Evolutionary conservation across 2,113 vertebrate genomes (phyloP), one percentile per base, ranked within the genome.

Genomic region (Illadopsis cleaveri): DNA sequence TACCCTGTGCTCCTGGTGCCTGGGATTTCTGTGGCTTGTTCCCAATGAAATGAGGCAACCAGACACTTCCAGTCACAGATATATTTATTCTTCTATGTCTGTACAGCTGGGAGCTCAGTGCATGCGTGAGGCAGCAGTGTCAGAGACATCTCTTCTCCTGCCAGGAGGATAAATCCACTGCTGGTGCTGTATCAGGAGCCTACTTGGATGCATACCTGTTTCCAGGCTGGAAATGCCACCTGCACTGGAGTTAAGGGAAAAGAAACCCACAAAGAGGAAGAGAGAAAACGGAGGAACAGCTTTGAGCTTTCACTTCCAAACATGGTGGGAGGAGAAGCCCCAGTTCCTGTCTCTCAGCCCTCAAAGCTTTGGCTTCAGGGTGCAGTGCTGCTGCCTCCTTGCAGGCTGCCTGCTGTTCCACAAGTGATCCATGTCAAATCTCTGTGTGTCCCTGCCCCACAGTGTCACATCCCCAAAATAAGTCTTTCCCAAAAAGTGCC

Each of bases 81-180:
- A 96, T 71, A 47, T 96, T 96, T 95, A 96, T 95, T 96, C 89
- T 92, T 91, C 89, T 69, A 73, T 31, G 61, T 90, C 83, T 94
- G 85, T 97, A 92, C 96, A 96, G 75, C 89, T 58, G 66, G 81
- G 86, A 93, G 83, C 44, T 94, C 95, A 92, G 93, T 25, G 83
- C 89, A 95, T 96, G 90, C 89, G 80, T 86, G 73, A 70, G 27
- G 71, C 94, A 91, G 90, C 82, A 82, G 58, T 73, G 73, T 25
- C 82, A 72, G 76, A 86, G 62, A 70, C 68, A 44, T 30, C 42
- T 56, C 64, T 89, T 80, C 82, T 58, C 64, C 60, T 93, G 45
- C 64, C 69, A 82, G 87, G 31, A 82, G 61, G 81, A 51, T 44
- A 73, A 57, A 82, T 47, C 87, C 83, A 66, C 64, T 54, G 56